Conservation (phyloP, 2,113 vertebrate species). For the Cavia aperea region DNA sequence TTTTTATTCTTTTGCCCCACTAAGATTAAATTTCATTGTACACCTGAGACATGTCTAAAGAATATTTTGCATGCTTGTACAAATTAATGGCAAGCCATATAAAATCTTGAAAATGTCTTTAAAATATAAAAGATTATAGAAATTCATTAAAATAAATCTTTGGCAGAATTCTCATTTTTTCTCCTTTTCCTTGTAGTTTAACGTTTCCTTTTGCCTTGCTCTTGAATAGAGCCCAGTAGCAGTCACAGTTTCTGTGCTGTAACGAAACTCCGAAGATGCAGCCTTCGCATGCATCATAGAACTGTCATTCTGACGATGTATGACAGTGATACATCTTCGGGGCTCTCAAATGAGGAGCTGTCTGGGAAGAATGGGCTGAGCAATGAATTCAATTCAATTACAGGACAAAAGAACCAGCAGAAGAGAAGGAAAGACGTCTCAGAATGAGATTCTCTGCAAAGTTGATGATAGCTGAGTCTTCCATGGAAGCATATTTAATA, state of each 20-base stretch:
- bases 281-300: conserved; percentile 60
- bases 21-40: not conserved
- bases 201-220: conserved; percentile 28
- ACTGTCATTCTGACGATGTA: conserved; percentile 61
- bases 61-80: not conserved
- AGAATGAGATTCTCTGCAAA: not conserved
- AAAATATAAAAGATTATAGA: not conserved
- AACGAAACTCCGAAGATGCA: conserved; percentile 57
- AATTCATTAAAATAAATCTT: conserved; percentile 8
- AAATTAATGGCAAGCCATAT: not conserved
- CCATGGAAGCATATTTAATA: conserved; percentile 31
- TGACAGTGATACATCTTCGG: conserved; percentile 69
- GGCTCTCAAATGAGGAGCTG: conserved; percentile 62
- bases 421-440: conserved; percentile 29
- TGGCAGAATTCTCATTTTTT: not conserved
- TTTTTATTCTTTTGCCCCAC: not conserved
- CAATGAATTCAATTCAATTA: conserved; percentile 65
- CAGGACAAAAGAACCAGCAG: conserved; percentile 49
- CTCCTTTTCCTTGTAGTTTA: not conserved
- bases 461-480: not conserved
- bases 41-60: not conserved
- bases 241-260: conserved; percentile 55
- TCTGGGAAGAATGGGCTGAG: conserved; percentile 32
- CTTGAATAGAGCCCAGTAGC: conserved; percentile 40
- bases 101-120: conserved; percentile 9